Conservation (phyloP, 2,113 vertebrate species). For the Eurystomus gularis region DNA sequence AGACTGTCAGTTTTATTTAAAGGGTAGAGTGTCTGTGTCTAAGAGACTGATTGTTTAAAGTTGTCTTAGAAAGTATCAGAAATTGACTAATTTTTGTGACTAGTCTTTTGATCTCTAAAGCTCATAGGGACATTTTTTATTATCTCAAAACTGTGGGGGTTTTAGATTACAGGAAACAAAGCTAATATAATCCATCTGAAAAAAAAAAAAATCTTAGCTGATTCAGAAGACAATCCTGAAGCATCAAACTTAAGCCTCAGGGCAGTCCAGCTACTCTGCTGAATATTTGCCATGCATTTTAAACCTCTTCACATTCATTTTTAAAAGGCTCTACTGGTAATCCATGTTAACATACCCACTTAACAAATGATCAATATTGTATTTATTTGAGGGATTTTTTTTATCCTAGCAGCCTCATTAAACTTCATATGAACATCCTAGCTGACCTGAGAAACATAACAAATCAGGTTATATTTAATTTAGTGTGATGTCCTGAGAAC, state of each 20-base stretch:
- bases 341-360: background rate
- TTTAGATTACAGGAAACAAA: background rate
- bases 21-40: background rate
- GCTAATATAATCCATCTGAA: background rate
- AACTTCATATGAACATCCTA: background rate
- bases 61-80: background rate
- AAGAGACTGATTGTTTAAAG: background rate
- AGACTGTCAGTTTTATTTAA: background rate
- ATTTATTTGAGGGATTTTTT: background rate
- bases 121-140: background rate
- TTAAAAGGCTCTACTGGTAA: background rate
- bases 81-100: background rate
- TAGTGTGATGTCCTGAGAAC: background rate
- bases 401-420: background rate
- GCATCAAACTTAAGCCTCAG: background rate
- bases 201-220: background rate
- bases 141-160: background rate
- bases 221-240: background rate
- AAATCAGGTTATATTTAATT: background rate
- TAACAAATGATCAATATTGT: background rate
- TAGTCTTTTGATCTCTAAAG: background rate
- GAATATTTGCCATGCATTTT: background rate
- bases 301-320: background rate
- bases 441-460: background rate
- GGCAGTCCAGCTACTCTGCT: background rate